Evolutionary conservation across 2,113 vertebrate genomes (phyloP), one percentile per base, ranked within the genome.

Genomic region (Ammospiza nelsoni): DNA sequence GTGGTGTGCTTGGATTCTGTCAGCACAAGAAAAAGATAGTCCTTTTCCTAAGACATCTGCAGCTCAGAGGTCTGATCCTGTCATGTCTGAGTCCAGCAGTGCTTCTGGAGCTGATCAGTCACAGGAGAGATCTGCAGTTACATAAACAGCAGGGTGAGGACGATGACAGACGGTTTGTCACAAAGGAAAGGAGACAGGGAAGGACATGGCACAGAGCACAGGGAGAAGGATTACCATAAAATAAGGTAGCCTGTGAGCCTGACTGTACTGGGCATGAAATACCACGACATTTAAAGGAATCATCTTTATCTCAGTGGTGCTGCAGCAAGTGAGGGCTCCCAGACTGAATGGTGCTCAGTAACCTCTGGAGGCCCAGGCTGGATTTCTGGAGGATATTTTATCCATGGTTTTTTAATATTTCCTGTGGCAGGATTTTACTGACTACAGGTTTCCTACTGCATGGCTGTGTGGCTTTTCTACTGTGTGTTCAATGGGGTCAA

Each of bases 41-140:
- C 21, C 66, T 85, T 67, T 61, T 74, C 75, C 76, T 68, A 81
- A 87, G 95, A 46, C 0, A 6, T 71, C 66, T 93, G 65, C 57
- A 72, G 54, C 51, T 76, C 75, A 90, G 78, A 79, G 46, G 16
- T 65, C 69, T 92, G 73, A 78, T 90, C 66, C 54, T 84, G n/a
- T 84, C 21, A 43, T 44, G 41, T 89, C 84, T 58, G 25, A 28
- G 73, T 57, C 63, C 79, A 51, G 49, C 65, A 22, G 49, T 39
- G 51, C 39, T 86, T 63, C 73, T 95, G 88, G 57, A 84, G 57
- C 44, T 44, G 62, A 73, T 78, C 83, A 68, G 59, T 51, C 49
- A 12, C 22, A 57, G 24, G 49, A 28, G 43, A 14, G 35, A 59
- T 84, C 49, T 92, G 74, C 51, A 66, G 72, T 77, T 46, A 63